Percentiles rank a stretch among this genome's conserved stretches.
Conservation (phyloP, 2,888 invertebrate genomes). For the Pammene aurita region DNA sequence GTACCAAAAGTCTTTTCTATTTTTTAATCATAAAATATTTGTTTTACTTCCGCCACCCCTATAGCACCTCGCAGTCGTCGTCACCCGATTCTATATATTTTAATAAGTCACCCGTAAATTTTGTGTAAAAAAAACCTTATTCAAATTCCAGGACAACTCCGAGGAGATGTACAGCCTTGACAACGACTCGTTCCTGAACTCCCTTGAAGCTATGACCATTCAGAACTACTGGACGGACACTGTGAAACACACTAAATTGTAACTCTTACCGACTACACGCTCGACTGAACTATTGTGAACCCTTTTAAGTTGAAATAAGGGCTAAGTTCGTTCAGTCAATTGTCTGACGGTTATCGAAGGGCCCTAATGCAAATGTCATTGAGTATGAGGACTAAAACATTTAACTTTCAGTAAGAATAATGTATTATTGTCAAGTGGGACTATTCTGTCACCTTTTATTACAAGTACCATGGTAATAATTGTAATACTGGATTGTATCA, state of each 20-base stretch:
- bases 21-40: too few relatives aligned
- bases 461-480: too few relatives aligned
- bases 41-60: too few relatives aligned
- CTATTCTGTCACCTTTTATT: too few relatives aligned
- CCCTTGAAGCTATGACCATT: constrained; percentile 96
- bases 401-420: too few relatives aligned
- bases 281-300: background rate
- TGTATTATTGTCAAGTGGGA: too few relatives aligned
- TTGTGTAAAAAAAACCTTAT: constrained; percentile 13
- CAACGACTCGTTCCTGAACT: constrained; percentile 96
- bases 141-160: constrained; percentile 90
- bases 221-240: constrained; percentile 97
- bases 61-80: too few relatives aligned
- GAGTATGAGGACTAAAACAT: background rate
- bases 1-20: too few relatives aligned
- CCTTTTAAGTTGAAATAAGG: background rate
- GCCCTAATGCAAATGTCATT: background rate
- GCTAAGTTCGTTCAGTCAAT: background rate
- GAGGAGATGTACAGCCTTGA: constrained; percentile 97
- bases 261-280: constrained; percentile 52
- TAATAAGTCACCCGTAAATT: too few relatives aligned
- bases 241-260: constrained; percentile 94
- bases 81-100: too few relatives aligned
- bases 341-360: background rate
- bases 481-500: too few relatives aligned